Conservation (phyloP, 1,140 invertebrate species). For the Calliopsis andreniformis region DNA sequence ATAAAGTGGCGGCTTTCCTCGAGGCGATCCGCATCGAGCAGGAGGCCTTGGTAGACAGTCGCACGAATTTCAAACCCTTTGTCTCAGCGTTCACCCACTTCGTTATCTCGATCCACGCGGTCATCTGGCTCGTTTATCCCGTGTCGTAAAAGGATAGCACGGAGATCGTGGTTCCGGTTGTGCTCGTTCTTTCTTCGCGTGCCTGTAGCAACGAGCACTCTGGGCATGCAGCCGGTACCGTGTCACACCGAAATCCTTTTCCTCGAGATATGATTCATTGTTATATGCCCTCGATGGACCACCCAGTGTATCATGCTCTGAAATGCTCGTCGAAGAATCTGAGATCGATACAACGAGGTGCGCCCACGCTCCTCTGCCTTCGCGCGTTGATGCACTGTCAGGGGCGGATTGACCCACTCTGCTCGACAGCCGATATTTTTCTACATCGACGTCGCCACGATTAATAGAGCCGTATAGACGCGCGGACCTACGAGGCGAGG, state of each 20-base stretch:
- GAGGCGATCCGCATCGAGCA: too few species aligned
- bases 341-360: slow-evolving; percentile 75
- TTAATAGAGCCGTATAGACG: slow-evolving; percentile 28
- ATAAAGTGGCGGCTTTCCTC: too few species aligned
- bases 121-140: slow-evolving; percentile 55
- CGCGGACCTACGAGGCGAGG: not conserved
- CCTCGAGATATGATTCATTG: slow-evolving; percentile 75
- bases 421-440: slow-evolving; percentile 45
- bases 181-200: slow-evolving; percentile 39
- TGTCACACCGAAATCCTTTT: slow-evolving; percentile 69
- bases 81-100: slow-evolving; percentile 23
- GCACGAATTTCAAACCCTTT: slow-evolving; percentile 30
- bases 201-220: slow-evolving; percentile 14
- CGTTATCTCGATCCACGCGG: slow-evolving; percentile 35
- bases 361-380: slow-evolving; percentile 72
- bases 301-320: slow-evolving; percentile 75
- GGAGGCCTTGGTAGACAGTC: not conserved
- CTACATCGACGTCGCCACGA: slow-evolving; percentile 3
- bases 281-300: slow-evolving; percentile 71
- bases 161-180: slow-evolving; percentile 60
- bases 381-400: slow-evolving; percentile 56
- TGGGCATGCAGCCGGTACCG: slow-evolving; percentile 42
- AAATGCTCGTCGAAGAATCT: slow-evolving; percentile 75
- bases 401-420: slow-evolving; percentile 60
- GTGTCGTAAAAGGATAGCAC: slow-evolving; percentile 32